A percentile compares a stretch with the other conserved stretches of the same genome.
Evolutionary conservation across 1,140 invertebrate genomes (phyloP).

Genomic region (Drosophila chauvacae): DNA sequence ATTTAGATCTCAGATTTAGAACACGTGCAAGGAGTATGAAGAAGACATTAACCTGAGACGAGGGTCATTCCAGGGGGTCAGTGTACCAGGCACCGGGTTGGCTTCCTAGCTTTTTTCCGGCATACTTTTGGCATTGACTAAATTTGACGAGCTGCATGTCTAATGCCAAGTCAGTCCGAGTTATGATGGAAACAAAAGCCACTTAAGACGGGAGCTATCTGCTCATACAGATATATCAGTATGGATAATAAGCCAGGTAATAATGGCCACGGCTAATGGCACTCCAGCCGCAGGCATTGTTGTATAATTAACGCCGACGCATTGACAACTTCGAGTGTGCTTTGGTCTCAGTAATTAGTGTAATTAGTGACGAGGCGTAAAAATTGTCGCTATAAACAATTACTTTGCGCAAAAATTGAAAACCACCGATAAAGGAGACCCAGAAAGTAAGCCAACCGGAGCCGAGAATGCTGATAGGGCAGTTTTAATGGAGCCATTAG

Average conservation of each 20-base stretch:
- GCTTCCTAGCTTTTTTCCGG: slow-evolving; percentile 35
- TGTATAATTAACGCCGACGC: slow-evolving; percentile 69
- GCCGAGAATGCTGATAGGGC: slow-evolving; percentile 29
- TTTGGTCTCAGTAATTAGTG: slow-evolving; percentile 53
- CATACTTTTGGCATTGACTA: slow-evolving; percentile 45
- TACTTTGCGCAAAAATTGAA: slow-evolving; percentile 47
- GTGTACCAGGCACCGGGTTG: slow-evolving; percentile 30
- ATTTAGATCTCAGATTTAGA: neutral
- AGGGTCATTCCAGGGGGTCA: slow-evolving; percentile 35
- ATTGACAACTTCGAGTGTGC: slow-evolving; percentile 49
- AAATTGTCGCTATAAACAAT: slow-evolving; percentile 55
- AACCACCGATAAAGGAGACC: slow-evolving; percentile 25
- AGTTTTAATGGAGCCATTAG: slow-evolving; percentile 37
- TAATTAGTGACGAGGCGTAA: slow-evolving; percentile 71
- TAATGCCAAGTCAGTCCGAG: slow-evolving; percentile 32
- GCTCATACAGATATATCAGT: slow-evolving; percentile 26
- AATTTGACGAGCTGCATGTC: slow-evolving; percentile 46
- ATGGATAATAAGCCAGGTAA: slow-evolving; percentile 55
- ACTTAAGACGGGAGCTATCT: slow-evolving; percentile 40
- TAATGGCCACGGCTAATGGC: slow-evolving; percentile 53
- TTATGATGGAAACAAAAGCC: slow-evolving; percentile 38
- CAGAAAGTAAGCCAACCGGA: slow-evolving; percentile 42
- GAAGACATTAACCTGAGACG: slow-evolving; percentile 26
- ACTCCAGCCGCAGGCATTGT: slow-evolving; percentile 51
- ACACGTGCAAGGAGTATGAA: slow-evolving; percentile 6